Percentiles rank a stretch among this genome's conserved stretches.
These are phyloP conservation scores for Trialeurodes vaporariorum DNA, from an alignment of 1,140 invertebrate genomes.

Conservation along the genomic window DNA sequence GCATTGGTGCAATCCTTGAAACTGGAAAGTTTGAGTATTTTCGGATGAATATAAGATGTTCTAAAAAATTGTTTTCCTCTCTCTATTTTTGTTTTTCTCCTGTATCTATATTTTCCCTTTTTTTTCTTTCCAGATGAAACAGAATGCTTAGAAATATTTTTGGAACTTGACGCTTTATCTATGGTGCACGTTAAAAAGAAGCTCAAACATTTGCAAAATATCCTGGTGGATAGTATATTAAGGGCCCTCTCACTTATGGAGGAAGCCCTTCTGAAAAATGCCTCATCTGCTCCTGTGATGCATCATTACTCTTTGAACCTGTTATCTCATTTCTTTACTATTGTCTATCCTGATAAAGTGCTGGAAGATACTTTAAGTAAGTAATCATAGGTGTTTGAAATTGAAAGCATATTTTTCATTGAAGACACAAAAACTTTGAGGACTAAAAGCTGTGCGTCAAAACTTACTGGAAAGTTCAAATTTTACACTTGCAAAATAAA, in stretches of 20 bases:
- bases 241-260: background rate
- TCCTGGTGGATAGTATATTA: background rate
- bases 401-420: no score
- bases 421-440: no score
- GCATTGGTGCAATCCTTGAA: no score
- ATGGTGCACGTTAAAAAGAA: background rate
- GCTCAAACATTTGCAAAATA: background rate
- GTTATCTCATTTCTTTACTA: background rate
- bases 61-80: no score
- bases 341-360: background rate
- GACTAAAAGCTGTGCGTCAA: no score
- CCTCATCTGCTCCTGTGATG: background rate
- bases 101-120: no score
- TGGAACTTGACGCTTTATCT: background rate
- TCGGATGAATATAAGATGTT: no score
- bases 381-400: no score
- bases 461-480: no score
- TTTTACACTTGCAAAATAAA: no score
- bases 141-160: background rate
- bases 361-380: background rate
- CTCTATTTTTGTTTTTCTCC: no score
- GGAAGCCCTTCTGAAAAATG: background rate
- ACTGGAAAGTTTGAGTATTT: no score
- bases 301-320: background rate
- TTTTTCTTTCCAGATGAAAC: background rate